Conservation (phyloP, 2,888 invertebrate species). For the Julus scanicus region DNA sequence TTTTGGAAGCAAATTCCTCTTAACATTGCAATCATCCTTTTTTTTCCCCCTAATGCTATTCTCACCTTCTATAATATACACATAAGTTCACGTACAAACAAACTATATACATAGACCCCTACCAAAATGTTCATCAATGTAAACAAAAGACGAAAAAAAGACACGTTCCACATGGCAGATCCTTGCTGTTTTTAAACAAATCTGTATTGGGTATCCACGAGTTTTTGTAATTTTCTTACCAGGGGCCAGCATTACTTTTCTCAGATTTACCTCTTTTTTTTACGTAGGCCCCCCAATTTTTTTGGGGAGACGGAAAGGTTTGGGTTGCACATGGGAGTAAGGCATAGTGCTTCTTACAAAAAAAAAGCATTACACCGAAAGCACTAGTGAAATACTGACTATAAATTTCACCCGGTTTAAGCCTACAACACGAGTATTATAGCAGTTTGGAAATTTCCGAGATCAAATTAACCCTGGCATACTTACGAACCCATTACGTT, state of each 20-base stretch:
- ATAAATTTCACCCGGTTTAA: too few relatives aligned
- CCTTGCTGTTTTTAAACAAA: constrained; percentile 8
- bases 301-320: too few relatives aligned
- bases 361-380: too few relatives aligned
- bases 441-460: background rate
- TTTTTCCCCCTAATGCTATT: constrained; percentile 13
- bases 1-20: constrained; percentile 32
- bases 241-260: background rate
- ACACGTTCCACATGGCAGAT: constrained; percentile 20
- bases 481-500: background rate
- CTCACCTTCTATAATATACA: constrained; percentile 25
- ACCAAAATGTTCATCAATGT: constrained; percentile 25
- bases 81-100: constrained; percentile 5
- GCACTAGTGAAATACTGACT: too few relatives aligned
- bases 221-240: background rate
- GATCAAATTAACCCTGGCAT: too few relatives aligned
- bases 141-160: constrained; percentile 32
- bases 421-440: background rate
- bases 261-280: background rate
- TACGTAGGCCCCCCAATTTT: too few relatives aligned
- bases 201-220: constrained; percentile 12
- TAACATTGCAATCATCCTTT: background rate
- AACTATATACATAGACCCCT: constrained; percentile 17
- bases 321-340: too few relatives aligned
- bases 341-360: too few relatives aligned